Conservation (phyloP, 2,797 vertebrate genomes). For the Hoplostethus atlanticus region DNA sequence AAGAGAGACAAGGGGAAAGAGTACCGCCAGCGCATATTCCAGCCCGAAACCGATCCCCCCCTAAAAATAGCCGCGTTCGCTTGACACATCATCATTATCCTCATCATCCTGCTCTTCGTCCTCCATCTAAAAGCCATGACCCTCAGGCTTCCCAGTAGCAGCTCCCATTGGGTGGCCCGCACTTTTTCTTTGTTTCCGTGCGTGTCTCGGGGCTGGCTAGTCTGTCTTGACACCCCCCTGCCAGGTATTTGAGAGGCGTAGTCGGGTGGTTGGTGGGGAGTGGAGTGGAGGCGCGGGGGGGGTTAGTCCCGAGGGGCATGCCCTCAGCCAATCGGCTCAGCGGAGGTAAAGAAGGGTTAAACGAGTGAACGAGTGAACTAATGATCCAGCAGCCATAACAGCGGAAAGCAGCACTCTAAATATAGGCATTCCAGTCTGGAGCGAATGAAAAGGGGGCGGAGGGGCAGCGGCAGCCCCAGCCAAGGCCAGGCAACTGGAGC, state of each 20-base stretch:
- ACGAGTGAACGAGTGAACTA: constrained; percentile 72
- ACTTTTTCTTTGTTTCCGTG: constrained; percentile 13
- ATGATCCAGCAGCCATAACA: constrained; percentile 85
- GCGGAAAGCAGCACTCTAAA: constrained; percentile 84
- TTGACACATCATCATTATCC: constrained; percentile 60
- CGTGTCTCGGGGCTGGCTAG: not conserved
- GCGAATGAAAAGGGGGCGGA: constrained; percentile 42
- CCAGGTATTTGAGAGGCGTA: constrained; percentile 32
- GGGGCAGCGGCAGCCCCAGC: constrained; percentile 10
- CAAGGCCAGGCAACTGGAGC: constrained; percentile 74
- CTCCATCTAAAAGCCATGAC: constrained; percentile 54
- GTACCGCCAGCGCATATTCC: not conserved
- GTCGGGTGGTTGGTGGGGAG: constrained; percentile 8
- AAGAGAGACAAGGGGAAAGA: constrained; percentile 27
- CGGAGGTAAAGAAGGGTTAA: constrained; percentile 83
- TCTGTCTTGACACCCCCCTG: constrained; percentile 1
- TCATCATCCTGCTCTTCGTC: constrained; percentile 59
- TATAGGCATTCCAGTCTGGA: constrained; percentile 84
- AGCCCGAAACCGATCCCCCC: constrained; percentile 24
- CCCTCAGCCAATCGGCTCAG: constrained; percentile 66
- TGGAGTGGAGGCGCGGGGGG: not conserved
- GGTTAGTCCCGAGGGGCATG: constrained; percentile 62
- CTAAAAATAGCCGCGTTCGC: constrained; percentile 49
- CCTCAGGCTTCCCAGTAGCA: constrained; percentile 39
- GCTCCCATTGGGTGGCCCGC: constrained; percentile 23